Conservation (phyloP, 2,888 invertebrate species). For the Oligia strigilis region DNA sequence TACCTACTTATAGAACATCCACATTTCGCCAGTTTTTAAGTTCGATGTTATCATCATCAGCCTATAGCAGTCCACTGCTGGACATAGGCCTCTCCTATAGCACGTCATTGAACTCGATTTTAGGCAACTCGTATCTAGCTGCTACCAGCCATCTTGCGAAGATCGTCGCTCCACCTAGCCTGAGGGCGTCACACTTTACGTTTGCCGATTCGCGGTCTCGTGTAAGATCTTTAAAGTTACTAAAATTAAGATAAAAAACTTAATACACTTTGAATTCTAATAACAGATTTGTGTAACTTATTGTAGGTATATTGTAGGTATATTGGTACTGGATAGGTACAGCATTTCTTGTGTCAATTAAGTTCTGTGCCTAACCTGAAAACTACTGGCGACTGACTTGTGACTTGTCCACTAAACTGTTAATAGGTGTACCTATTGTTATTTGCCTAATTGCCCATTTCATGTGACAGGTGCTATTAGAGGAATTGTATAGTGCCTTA, state of each 20-base stretch:
- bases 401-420: constrained; percentile 10
- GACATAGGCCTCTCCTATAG: too few relatives aligned
- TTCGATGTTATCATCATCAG: too few relatives aligned
- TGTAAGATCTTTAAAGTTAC: neutral
- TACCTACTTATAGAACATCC: neutral
- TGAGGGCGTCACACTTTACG: too few relatives aligned
- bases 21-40: neutral
- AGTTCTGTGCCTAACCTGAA: neutral
- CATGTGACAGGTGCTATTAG: constrained; percentile 24
- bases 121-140: too few relatives aligned
- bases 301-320: too few relatives aligned
- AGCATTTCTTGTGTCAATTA: neutral
- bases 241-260: neutral
- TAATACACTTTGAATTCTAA: too few relatives aligned
- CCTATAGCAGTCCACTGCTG: too few relatives aligned
- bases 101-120: too few relatives aligned
- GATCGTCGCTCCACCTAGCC: too few relatives aligned
- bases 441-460: neutral
- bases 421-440: constrained; percentile 12
- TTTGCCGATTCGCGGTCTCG: too few relatives aligned
- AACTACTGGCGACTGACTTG: neutral
- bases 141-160: too few relatives aligned
- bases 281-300: neutral
- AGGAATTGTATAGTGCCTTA: constrained; percentile 11
- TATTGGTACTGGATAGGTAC: neutral